Evolutionary conservation across 2,888 invertebrate species (phyloP).

Genomic region (Mythimna ferrago): DNA sequence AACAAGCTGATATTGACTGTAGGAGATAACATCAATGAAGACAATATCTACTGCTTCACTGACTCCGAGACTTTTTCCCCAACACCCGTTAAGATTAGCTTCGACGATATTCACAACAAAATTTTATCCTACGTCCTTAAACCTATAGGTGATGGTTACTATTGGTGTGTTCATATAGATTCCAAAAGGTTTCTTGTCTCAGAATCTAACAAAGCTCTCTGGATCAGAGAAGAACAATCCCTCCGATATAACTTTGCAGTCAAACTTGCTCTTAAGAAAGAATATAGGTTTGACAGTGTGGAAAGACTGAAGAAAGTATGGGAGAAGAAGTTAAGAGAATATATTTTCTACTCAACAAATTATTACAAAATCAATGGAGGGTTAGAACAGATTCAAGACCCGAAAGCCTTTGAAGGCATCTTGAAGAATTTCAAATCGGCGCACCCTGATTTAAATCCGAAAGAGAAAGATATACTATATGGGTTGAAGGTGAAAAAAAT

Average conservation of each 20-base stretch:
- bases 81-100: slow-evolving; percentile 69
- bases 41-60: slow-evolving; percentile 81
- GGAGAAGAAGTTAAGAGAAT: slow-evolving; percentile 78
- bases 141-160: slow-evolving; percentile 81
- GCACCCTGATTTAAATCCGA: slow-evolving; percentile 65
- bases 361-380: slow-evolving; percentile 72
- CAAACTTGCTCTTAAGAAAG: slow-evolving; percentile 70
- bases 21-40: slow-evolving; percentile 69
- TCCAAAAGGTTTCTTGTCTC: slow-evolving; percentile 72
- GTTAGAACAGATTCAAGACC: slow-evolving; percentile 53
- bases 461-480: slow-evolving; percentile 69
- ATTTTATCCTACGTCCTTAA: slow-evolving; percentile 68
- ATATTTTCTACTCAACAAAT: slow-evolving; percentile 78
- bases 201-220: slow-evolving; percentile 80
- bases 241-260: slow-evolving; percentile 77
- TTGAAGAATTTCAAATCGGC: slow-evolving; percentile 69
- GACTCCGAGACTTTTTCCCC: slow-evolving; percentile 80
- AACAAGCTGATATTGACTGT: slow-evolving; percentile 74
- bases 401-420: slow-evolving; percentile 57
- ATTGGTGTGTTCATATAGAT: slow-evolving; percentile 84
- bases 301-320: slow-evolving; percentile 66
- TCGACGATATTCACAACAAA: slow-evolving; percentile 64
- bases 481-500: slow-evolving; percentile 76
- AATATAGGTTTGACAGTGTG: slow-evolving; percentile 62
- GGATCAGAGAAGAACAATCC: slow-evolving; percentile 76